Conservation (phyloP, 2,113 vertebrate genomes). For the Tragelaphus strepsiceros region DNA sequence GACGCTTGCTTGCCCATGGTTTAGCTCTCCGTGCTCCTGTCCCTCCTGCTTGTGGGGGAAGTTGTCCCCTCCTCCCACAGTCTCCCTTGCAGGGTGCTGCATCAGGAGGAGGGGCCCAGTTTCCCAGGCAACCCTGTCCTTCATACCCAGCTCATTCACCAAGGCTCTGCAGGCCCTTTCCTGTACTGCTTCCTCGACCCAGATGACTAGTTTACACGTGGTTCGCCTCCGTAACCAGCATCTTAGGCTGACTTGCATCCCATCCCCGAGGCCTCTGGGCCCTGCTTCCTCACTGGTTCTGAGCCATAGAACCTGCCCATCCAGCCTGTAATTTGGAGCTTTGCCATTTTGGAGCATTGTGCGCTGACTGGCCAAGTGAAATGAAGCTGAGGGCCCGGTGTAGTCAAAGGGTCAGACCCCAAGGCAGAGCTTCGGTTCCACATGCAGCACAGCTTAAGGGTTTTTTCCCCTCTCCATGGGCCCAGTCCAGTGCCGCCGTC, state of each 20-base stretch:
- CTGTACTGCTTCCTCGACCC: background rate
- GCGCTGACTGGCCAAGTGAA: too few relatives aligned
- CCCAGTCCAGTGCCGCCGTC: background rate
- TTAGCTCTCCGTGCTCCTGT: background rate
- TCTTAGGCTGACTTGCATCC: too few relatives aligned
- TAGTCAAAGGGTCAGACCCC: background rate
- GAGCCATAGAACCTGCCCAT: background rate
- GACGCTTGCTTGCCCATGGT: background rate
- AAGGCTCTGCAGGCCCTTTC: background rate
- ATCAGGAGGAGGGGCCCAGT: accelerated
- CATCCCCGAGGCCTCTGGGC: background rate
- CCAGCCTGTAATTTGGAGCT: background rate
- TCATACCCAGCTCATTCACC: accelerated
- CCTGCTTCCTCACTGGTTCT: background rate
- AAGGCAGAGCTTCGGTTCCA: background rate
- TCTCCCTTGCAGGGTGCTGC: background rate
- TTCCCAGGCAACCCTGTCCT: background rate
- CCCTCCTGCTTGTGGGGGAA: background rate
- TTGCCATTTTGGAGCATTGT: background rate
- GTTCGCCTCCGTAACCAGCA: background rate
- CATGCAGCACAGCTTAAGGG: background rate
- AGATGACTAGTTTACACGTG: accelerated
- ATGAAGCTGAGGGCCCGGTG: background rate
- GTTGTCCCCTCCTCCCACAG: background rate
- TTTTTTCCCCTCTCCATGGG: accelerated